Percentiles rank a stretch among this genome's conserved stretches.
Evolutionary conservation across 2,888 invertebrate genomes (phyloP).

Genomic region (Argynnis bischoffii): DNA sequence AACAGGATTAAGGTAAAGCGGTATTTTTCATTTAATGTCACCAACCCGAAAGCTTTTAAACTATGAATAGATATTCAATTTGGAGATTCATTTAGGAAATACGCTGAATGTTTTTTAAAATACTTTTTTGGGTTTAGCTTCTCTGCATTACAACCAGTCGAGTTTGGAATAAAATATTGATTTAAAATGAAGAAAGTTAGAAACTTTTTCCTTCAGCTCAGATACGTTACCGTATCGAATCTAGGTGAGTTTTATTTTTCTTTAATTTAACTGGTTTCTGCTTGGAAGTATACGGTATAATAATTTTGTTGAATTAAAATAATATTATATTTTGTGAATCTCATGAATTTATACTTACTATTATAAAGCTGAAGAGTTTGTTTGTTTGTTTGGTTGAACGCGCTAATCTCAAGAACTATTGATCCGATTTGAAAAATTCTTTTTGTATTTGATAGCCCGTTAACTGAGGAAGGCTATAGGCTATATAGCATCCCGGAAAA

Average conservation of each 20-base stretch:
- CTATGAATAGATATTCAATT: slow-evolving; percentile 5
- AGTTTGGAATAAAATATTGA: slow-evolving; percentile 8
- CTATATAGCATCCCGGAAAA: too few relatives aligned
- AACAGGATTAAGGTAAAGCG: slow-evolving; percentile 37
- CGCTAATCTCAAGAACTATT: too few relatives aligned
- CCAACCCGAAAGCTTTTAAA: slow-evolving; percentile 15
- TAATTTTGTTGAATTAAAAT: background rate
- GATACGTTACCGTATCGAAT: slow-evolving; percentile 11
- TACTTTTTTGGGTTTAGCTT: background rate
- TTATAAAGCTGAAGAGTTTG: too few relatives aligned
- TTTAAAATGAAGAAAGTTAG: slow-evolving; percentile 3
- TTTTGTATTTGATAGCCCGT: too few relatives aligned
- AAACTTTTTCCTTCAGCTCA: slow-evolving; percentile 8
- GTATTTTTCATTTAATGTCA: slow-evolving; percentile 32
- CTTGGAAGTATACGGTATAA: background rate
- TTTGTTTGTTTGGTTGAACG: too few relatives aligned
- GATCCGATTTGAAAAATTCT: too few relatives aligned
- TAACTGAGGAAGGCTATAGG: too few relatives aligned
- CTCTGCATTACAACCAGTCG: slow-evolving; percentile 1
- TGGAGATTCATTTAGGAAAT: too few relatives aligned
- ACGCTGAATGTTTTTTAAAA: background rate
- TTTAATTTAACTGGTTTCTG: slow-evolving; percentile 10
- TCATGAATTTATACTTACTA: too few relatives aligned
- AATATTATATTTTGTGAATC: too few relatives aligned
- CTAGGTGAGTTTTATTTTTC: slow-evolving; percentile 13